phyloP scores from a whole-genome alignment of 2,888 invertebrate genomes.

The Epistrophella euchroma region DNA sequence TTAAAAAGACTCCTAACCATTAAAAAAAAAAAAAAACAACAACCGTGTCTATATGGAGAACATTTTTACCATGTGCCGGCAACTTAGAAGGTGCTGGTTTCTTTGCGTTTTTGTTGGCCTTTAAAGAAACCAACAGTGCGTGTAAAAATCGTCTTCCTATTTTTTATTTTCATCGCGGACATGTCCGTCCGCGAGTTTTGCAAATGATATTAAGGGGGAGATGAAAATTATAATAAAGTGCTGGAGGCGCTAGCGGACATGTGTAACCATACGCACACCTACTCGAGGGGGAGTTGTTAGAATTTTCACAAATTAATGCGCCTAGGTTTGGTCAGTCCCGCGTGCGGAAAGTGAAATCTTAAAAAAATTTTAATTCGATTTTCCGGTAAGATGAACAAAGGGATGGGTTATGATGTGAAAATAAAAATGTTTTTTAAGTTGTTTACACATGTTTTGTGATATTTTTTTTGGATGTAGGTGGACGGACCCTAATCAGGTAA shows the following conservation, averaged over 20 bases:
- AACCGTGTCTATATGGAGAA: conserved; percentile 41
- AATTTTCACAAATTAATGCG: conserved; percentile 49
- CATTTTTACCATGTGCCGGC: conserved; percentile 25
- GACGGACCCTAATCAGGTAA: not conserved
- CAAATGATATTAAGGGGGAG: conserved; percentile 35
- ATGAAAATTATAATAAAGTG: conserved; percentile 43
- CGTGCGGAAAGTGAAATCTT: conserved; percentile 65
- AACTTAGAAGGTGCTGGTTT: conserved; percentile 2
- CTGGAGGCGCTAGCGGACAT: conserved; percentile 62
- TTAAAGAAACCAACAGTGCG: conserved; percentile 62
- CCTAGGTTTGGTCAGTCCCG: conserved; percentile 33
- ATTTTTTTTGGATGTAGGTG: conserved; percentile 1
- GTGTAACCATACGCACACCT: not conserved
- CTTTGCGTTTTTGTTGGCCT: conserved; percentile 15
- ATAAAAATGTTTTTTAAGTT: conserved; percentile 45
- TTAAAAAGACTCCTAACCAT: conserved; percentile 15
- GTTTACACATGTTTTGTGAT: conserved; percentile 64
- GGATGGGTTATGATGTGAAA: conserved; percentile 69
- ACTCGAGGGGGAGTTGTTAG: conserved; percentile 41
- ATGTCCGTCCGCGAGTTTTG: conserved; percentile 46
- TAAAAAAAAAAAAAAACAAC: conserved; percentile 3
- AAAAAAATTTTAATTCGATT: conserved; percentile 51
- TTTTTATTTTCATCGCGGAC: not conserved
- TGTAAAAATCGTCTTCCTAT: conserved; percentile 38
- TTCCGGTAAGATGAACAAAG: conserved; percentile 65